A percentile compares a stretch with the other conserved stretches of the same genome.
phyloP scores from a whole-genome alignment of 2,797 vertebrate species.

The Chaunax sp. region DNA sequence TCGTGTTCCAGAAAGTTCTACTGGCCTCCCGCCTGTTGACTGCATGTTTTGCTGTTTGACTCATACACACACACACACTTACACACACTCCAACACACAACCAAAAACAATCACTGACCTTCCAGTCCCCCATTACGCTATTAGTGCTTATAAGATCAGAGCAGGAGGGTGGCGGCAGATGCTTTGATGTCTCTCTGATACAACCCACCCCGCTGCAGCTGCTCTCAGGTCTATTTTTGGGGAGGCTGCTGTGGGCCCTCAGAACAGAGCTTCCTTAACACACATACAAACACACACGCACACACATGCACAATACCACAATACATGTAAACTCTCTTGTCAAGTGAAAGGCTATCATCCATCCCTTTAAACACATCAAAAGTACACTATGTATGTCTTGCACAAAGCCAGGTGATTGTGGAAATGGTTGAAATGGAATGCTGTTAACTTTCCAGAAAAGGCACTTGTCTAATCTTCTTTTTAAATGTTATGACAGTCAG shows the following conservation, averaged over 20 bases:
- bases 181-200: slow-evolving; percentile 83
- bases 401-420: background rate
- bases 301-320: slow-evolving; percentile 48
- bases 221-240: slow-evolving; percentile 84
- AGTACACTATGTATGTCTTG: slow-evolving; percentile 28
- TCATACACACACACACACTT: slow-evolving; percentile 20
- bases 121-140: slow-evolving; percentile 79
- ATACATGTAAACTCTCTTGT: slow-evolving; percentile 51
- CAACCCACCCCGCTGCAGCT: slow-evolving; percentile 81
- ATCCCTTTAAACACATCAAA: slow-evolving; percentile 25
- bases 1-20: slow-evolving; percentile 68
- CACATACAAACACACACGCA: slow-evolving; percentile 58
- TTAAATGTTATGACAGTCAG: background rate
- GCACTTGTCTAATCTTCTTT: too few species aligned
- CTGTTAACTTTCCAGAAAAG: slow-evolving; percentile 29
- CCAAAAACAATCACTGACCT: slow-evolving; percentile 84
- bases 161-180: slow-evolving; percentile 58
- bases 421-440: slow-evolving; percentile 17
- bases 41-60: slow-evolving; percentile 24
- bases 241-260: slow-evolving; percentile 70
- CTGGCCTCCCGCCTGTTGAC: slow-evolving; percentile 36
- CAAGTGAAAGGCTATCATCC: slow-evolving; percentile 53
- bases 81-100: slow-evolving; percentile 23
- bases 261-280: slow-evolving; percentile 68
- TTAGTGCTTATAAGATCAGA: slow-evolving; percentile 82